Evolutionary conservation across 2,797 vertebrate genomes (phyloP), one percentile per base, ranked within the genome.

Genomic region (Lepidocolaptes lacrymiger): DNA sequence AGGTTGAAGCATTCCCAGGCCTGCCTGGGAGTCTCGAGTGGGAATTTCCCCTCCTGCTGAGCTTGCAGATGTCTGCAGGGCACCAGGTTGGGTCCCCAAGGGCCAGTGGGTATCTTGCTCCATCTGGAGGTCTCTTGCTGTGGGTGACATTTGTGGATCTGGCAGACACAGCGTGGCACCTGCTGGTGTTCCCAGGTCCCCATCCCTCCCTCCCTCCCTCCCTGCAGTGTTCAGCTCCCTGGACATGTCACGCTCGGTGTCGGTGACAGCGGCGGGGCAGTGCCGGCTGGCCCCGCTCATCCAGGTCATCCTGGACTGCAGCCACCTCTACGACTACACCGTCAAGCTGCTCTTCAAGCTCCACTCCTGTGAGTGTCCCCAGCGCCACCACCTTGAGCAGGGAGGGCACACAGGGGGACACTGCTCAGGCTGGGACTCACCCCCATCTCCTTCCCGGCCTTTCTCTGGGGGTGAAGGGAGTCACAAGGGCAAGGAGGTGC

Each of bases 271-370:
- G 0, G 98, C 99, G 0, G 99, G 99, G 39, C 99, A 99, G 98
- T 99, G 99, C 96, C 99, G 99, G n/a, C 98, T 99, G 44, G 99
- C 99, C 26, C 99, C 99, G 0, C 98, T 99, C 88, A 99, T 99
- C 96, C 99, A 99, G 96, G 99, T 99, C 92, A 99, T 99, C 91
- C 95, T 99, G 96, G 99, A 99, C 98, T 98, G 98, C 97, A 99
- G 99, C 98, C 99, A 99, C 95, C 98, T 99, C 94, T 99, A 99
- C 0, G 99, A 99, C 97, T 99, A 99, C 97, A 99, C 98, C 0
- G 99, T 99, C 96, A 99, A 99, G 96, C 98, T 99, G 75, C 99
- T 99, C 94, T 99, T 99, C 97, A 99, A 99, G 95, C 99, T 99
- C 41, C 99, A 99, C 95, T 99, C 99, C 93, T 99, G 99, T 99